Percentiles rank a stretch among this genome's conserved stretches.
Conservation (phyloP, 2,113 vertebrate genomes). For the Odocoileus hemionus region DNA sequence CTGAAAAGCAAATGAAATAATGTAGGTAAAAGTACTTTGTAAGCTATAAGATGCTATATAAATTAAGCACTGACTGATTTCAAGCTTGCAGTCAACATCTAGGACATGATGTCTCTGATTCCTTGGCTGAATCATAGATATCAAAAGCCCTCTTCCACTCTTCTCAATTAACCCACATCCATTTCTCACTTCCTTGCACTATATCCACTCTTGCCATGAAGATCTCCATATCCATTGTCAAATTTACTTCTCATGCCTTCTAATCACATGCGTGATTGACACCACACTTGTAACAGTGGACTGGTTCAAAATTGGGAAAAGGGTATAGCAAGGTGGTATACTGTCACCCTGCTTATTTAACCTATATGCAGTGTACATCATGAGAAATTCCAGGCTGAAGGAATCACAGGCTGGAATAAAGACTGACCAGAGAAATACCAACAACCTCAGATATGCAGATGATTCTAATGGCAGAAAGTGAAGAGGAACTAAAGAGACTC, state of each 20-base stretch:
- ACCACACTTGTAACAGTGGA: neutral
- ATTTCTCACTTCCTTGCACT: neutral
- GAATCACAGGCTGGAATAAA: neutral
- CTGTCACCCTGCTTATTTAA: neutral
- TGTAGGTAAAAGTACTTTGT: neutral
- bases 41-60: neutral
- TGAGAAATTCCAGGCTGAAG: neutral
- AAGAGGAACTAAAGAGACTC: neutral
- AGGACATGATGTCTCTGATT: neutral
- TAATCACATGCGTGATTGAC: neutral
- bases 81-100: neutral
- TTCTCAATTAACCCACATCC: neutral
- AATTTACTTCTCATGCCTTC: neutral
- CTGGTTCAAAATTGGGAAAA: neutral
- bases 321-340: neutral
- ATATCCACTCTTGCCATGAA: neutral
- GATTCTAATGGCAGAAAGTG: neutral
- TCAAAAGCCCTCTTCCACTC: neutral
- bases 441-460: neutral
- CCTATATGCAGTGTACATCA: neutral
- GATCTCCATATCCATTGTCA: neutral
- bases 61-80: neutral
- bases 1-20: neutral
- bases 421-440: neutral
- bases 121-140: neutral